phyloP scores from a whole-genome alignment of 2,797 vertebrate species.

The Microctenopoma steveboyesi region DNA sequence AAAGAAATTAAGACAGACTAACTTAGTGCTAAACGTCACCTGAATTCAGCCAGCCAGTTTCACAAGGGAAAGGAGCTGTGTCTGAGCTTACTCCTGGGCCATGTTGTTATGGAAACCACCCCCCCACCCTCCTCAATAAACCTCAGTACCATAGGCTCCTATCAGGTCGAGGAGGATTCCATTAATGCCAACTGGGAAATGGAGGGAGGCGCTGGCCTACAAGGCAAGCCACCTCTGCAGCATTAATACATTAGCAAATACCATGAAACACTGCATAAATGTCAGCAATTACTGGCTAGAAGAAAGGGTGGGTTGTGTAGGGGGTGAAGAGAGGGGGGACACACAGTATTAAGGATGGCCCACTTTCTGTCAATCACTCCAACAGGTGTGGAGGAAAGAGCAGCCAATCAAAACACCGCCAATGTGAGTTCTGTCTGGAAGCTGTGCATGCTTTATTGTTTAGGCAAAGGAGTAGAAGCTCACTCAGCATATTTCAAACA shows the following conservation, averaged over 20 bases:
- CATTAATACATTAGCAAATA: conserved; percentile 99
- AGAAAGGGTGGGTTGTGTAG: conserved; percentile 55
- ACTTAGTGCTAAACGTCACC: conserved; percentile 91
- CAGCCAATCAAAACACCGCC: conserved; percentile 71
- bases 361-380: conserved; percentile 93
- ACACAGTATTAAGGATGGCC: conserved; percentile 93
- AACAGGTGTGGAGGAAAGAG: conserved; percentile 79
- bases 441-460: conserved; percentile 24
- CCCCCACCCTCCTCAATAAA: conserved; percentile 88
- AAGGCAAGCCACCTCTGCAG: conserved; percentile 78
- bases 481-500: conserved; percentile 38
- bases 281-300: conserved; percentile 95
- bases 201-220: conserved; percentile 86
- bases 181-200: conserved; percentile 87
- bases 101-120: conserved; percentile 96
- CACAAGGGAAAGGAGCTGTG: conserved; percentile 89
- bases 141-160: conserved; percentile 83
- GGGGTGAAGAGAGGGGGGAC: conserved; percentile 79
- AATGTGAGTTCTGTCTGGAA: conserved; percentile 46
- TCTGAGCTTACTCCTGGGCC: conserved; percentile 92
- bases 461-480: conserved; percentile 25
- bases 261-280: conserved; percentile 99
- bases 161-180: conserved; percentile 93
- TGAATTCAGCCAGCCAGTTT: conserved; percentile 93
- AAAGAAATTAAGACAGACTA: conserved; percentile 41